These are phyloP conservation scores for Phaedon cochleariae DNA, from an alignment of 2,888 invertebrate genomes.

Conservation along the genomic window DNA sequence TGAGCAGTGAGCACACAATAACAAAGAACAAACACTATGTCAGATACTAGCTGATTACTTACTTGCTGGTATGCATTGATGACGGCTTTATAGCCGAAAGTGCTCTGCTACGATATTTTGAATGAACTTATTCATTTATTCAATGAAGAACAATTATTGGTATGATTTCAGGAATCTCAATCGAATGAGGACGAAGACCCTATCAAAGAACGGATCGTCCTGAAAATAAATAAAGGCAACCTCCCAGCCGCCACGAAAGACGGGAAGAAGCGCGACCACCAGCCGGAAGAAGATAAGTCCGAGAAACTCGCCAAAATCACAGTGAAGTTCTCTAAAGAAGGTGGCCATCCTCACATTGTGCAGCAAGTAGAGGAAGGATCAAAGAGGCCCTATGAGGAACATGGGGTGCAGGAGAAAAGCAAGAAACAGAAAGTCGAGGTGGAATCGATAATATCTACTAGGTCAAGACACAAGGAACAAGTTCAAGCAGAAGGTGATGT, in stretches of 20 bases:
- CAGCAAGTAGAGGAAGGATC: slow-evolving; percentile 44
- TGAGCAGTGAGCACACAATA: too few species aligned
- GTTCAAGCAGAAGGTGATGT: slow-evolving; percentile 15
- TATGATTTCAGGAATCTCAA: slow-evolving; percentile 54
- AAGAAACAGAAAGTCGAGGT: slow-evolving; percentile 42
- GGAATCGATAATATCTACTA: slow-evolving; percentile 28
- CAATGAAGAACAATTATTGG: neutral
- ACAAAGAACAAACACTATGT: too few species aligned
- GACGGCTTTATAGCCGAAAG: too few species aligned
- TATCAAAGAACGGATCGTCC: slow-evolving; percentile 65
- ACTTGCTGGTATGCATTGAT: too few species aligned
- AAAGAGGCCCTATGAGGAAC: slow-evolving; percentile 44
- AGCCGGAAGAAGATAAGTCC: slow-evolving; percentile 48
- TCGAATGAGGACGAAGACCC: slow-evolving; percentile 52
- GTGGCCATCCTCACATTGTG: slow-evolving; percentile 59
- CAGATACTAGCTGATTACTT: too few species aligned
- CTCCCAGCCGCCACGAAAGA: slow-evolving; percentile 45
- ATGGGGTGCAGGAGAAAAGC: slow-evolving; percentile 29
- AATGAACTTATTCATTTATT: slow-evolving; percentile 38
- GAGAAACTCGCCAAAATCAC: slow-evolving; percentile 66
- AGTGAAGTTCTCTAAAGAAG: slow-evolving; percentile 64
- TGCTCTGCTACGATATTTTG: too few species aligned
- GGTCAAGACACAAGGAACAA: slow-evolving; percentile 32
- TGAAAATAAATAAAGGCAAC: slow-evolving; percentile 72
- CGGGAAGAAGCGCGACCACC: slow-evolving; percentile 50